Evolutionary conservation across 2,113 vertebrate species (phyloP), one percentile per base, ranked within the genome.

Genomic region (Baryphthengus martii): DNA sequence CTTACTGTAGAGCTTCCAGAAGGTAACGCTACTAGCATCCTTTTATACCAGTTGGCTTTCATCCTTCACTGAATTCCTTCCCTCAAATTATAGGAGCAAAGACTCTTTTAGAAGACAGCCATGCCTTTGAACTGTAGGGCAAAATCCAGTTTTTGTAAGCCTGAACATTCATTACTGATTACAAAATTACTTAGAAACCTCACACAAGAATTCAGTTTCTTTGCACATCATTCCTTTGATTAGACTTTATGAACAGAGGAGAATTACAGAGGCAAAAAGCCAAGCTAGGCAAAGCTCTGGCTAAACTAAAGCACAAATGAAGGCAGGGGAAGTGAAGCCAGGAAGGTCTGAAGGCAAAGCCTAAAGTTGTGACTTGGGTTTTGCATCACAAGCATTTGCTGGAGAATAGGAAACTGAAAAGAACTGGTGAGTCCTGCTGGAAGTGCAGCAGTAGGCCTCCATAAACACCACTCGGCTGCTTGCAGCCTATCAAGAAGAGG

Each of bases 81-180:
- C 19, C 49, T 62, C 44, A 65, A 53, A 79, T 28, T 42, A 9
- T 5, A 83, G 17, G 7, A 76, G n/a, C 31, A 68, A 75, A 88
- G 50, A 47, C 53, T 26, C 39, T 44, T 78, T 47, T 2, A 58
- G 9, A 65, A 44, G 26, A 68, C 39, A 49, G 45, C 19, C 10
- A 13, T 45, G 61, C 45, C 65, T 85, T 75, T 85, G 91, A 81
- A 75, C 89, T 6, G 13, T 0, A 65, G 93, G 94, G 68, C 94
- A 95, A 94, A 95, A 93, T 91, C 53, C 90, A 70, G 2, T 17
- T 55, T 63, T 49, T 80, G 28, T 44, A 40, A 35, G 25, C 16
- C 42, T 37, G 45, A 70, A 62, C 65, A 12, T 52, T 75, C 55
- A 67, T 35, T 84, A 86, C 86, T 74, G 68, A 90, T 95, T 88